Evolutionary conservation across 2,113 vertebrate species (phyloP).

Genomic region (Agelaius phoeniceus): DNA sequence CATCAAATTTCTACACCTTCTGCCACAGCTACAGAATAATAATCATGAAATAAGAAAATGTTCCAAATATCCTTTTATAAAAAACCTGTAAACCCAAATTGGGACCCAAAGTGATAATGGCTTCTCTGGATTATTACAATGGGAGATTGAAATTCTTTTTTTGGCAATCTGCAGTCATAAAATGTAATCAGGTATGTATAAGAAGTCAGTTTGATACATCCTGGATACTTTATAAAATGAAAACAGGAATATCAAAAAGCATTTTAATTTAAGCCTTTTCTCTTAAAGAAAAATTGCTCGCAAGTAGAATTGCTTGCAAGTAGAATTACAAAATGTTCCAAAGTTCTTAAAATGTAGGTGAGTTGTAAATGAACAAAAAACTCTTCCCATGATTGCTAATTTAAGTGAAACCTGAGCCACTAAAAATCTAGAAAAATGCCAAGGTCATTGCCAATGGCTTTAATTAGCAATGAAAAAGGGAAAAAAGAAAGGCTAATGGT

Average conservation of each 20-base stretch:
- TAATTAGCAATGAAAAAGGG: constrained; percentile 54
- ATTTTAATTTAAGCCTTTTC: not conserved
- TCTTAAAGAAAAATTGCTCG: not conserved
- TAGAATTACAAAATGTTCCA: not conserved
- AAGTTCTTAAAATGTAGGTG: not conserved
- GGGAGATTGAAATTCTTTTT: not conserved
- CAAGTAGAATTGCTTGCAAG: not conserved
- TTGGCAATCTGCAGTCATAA: not conserved
- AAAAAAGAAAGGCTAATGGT: constrained; percentile 60
- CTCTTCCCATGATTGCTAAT: constrained; percentile 20
- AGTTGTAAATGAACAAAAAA: not conserved
- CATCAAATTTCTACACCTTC: not conserved
- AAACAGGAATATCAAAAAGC: not conserved
- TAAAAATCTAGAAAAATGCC: constrained; percentile 50
- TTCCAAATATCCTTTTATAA: not conserved
- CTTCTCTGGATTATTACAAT: not conserved
- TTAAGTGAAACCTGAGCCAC: constrained; percentile 56
- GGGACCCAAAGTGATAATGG: not conserved
- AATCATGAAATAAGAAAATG: not conserved
- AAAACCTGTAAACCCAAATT: not conserved
- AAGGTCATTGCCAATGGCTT: constrained; percentile 57
- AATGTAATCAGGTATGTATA: not conserved
- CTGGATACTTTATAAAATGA: not conserved
- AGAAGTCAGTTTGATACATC: not conserved
- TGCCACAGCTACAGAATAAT: not conserved